These are phyloP conservation scores for Pluvialis apricaria DNA, from an alignment of 2,113 vertebrate species.

Conservation along the genomic window DNA sequence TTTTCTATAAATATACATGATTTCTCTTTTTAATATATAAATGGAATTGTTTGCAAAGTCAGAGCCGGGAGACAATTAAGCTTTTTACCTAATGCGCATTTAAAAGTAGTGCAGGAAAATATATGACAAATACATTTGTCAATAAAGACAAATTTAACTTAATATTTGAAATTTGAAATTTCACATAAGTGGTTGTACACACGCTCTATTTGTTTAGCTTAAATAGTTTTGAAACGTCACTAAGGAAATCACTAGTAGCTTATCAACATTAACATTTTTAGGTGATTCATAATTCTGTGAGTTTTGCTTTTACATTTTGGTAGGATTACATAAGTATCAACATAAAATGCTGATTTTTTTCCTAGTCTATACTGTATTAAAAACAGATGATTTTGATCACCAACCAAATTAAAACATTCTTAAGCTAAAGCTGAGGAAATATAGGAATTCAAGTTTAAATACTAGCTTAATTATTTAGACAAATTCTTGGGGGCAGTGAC, in stretches of 20 bases:
- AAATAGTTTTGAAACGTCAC: not conserved
- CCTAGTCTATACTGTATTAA: not conserved
- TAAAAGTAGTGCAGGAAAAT: not conserved
- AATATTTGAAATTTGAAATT: not conserved
- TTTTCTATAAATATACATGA: not conserved
- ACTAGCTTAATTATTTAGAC: not conserved
- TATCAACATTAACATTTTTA: not conserved
- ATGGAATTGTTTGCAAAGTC: not conserved
- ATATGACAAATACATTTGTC: not conserved
- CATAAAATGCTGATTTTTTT: not conserved
- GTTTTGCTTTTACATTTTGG: not conserved
- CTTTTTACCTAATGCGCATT: not conserved
- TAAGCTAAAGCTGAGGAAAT: not conserved
- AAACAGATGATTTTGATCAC: not conserved
- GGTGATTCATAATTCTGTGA: not conserved
- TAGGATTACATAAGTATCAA: not conserved
- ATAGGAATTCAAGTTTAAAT: not conserved
- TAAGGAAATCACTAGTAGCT: not conserved
- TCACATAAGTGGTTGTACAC: not conserved
- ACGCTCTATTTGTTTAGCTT: not conserved
- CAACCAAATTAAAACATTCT: not conserved
- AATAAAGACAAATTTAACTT: not conserved
- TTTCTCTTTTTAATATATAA: not conserved
- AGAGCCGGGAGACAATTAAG: not conserved
- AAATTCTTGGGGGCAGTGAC: not conserved